Evolutionary conservation across 2,113 vertebrate genomes (phyloP), one percentile per base, ranked within the genome.

Genomic region (Nettapus auritus): DNA sequence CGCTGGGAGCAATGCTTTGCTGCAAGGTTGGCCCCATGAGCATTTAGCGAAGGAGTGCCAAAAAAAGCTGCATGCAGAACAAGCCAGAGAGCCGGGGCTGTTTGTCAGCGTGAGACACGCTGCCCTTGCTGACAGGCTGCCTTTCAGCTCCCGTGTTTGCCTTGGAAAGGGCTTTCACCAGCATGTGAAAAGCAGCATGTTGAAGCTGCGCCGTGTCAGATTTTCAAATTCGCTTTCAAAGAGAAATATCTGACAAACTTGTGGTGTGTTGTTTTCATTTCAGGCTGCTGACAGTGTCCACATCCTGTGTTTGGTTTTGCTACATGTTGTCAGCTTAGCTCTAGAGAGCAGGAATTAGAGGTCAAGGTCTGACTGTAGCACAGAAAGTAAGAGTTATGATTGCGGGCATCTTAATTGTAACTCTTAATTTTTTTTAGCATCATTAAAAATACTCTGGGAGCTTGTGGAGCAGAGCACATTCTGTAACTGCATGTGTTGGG

Each of bases 101-200:
- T 59, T 59, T 11, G 68, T 29, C 53, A 19, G 52, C 13, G 4
- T 4, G 36, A 62, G 53, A 18, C 34, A 1, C 7, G 3, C 77
- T 59, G 77, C 82, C 78, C 70, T 31, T 13, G 67, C 55, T 33
- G 60, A 9, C 48, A 21, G 63, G 40, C 70, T 59, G 83, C 69
- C 82, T 20, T 18, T 12, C 86, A 8, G 59, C 77, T 44, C 67
- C 77, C 2, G 3, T 7, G 7, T 6, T n/a, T 23, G 36, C 16
- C 66, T 21, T 2, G 34, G 48, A 10, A 34, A 40, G 78, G 89
- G 57, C 66, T 93, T 12, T 38, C 67, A n/a, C 28, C 82, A 38
- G 67, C 67, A n/a, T 6, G 4, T 0, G 0, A 36, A 6, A 38
- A 46, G 59, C 2, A 56, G 50, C 79, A 14, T 19, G 2, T 36